These are phyloP conservation scores for Salvelinus namaycush DNA, from an alignment of 2,113 vertebrate species.

Conservation along the genomic window DNA sequence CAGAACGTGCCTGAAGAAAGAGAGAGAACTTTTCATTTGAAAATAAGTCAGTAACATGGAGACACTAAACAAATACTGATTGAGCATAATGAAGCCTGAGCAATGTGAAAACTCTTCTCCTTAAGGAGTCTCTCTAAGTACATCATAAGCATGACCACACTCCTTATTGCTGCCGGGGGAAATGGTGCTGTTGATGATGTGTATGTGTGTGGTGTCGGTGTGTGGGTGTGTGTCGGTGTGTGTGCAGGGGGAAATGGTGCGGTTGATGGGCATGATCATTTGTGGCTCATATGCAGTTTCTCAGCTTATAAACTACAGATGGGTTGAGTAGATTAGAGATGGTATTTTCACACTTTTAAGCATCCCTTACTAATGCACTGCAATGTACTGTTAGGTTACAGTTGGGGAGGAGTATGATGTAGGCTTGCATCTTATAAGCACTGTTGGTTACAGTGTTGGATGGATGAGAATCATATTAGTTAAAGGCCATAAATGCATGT, in stretches of 20 bases:
- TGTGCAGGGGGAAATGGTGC: conserved; percentile 37
- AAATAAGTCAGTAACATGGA: conserved; percentile 32
- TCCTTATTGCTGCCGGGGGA: conserved; percentile 36
- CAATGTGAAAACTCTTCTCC: conserved; percentile 40
- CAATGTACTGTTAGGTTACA: conserved; percentile 9
- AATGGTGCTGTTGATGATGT: conserved; percentile 7
- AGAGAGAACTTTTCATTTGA: conserved; percentile 28
- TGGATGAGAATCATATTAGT: too few species aligned
- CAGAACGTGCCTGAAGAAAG: conserved; percentile 20
- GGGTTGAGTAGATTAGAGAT: conserved; percentile 37
- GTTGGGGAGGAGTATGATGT: too few species aligned
- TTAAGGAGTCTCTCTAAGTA: conserved; percentile 34
- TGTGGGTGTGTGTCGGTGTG: too few species aligned
- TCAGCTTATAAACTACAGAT: conserved; percentile 28
- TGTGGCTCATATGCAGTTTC: conserved; percentile 11
- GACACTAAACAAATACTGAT: conserved; percentile 54
- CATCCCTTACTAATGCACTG: conserved; percentile 44
- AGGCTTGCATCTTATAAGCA: too few species aligned
- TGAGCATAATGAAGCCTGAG: conserved; percentile 57
- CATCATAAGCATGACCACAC: conserved; percentile 43
- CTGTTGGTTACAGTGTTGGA: too few species aligned
- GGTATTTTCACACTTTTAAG: conserved; percentile 55
- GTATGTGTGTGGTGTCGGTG: too few species aligned
- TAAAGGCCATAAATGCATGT: too few species aligned
- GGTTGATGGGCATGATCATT: conserved; percentile 17